Evolutionary conservation across 1,140 invertebrate genomes (phyloP), one percentile per base, ranked within the genome.

Genomic region (Brachionus sp.): DNA sequence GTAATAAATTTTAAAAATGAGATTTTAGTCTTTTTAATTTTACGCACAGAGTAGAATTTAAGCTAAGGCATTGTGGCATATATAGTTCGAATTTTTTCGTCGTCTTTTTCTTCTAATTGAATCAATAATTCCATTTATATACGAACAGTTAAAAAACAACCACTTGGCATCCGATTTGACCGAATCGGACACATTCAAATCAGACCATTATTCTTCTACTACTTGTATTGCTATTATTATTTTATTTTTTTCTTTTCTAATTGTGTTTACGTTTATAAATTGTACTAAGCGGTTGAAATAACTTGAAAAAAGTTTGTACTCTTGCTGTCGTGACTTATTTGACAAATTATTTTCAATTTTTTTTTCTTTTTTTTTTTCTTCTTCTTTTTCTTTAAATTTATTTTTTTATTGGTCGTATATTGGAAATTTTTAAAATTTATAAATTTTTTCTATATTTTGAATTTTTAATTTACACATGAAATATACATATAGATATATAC

Each of bases 1-100:
- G 66, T 70, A 70, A 70, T 70, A 70, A 70, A 70, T 70, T 70
- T 70, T 70, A 70, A 70, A 70, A 70, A 70, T 70, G 66, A 70
- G 66, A 70, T 70, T 70, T 70, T 70, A 70, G 66, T 70, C 66
- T 70, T 70, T 70, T 46, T 66, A 33, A 33, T 66, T 66, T 66
- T 66, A 66, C 33, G 33, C 64, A 66, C 23, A 57, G 50, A 57
- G 50, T 19, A 9, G 19, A 29, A 29, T 29, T 29, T 29, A 29
- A 29, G 29, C 29, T 29, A 29, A 29, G 29, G 29, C 29, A 29
- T 29, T 29, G 29, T 29, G 29, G 29, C 29, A 29, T 29, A 29
- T 29, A 29, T 29, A 29, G 29, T 29, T 29, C 29, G 29, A 29
- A 29, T 29, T 29, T 29, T 29, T 29, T 29, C 29, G 29, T 29